phyloP scores from a whole-genome alignment of 2,888 invertebrate species.

The Perithous albicinctus region DNA sequence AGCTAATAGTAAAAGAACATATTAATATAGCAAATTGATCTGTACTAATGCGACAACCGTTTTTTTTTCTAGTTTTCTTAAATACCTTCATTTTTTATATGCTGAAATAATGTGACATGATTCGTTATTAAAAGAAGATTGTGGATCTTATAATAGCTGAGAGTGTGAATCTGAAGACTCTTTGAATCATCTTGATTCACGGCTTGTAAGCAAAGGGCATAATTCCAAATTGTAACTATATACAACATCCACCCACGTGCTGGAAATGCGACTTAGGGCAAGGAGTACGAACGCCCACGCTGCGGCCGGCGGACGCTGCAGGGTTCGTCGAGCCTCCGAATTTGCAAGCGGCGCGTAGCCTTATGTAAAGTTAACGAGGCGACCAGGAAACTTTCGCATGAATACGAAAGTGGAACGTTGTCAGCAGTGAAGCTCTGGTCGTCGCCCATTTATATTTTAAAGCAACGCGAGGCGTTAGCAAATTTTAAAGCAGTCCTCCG shows the following conservation, averaged over 20 bases:
- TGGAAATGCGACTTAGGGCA: conserved; percentile 14
- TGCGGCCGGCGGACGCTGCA: conserved; percentile 36
- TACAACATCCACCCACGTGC: neutral
- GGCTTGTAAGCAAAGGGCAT: neutral
- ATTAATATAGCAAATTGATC: too few relatives aligned
- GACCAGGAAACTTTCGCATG: conserved; percentile 82
- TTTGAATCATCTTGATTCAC: neutral
- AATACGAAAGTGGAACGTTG: conserved; percentile 81
- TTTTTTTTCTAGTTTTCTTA: too few relatives aligned
- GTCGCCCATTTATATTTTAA: conserved; percentile 82
- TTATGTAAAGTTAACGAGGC: conserved; percentile 82
- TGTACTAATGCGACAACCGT: too few relatives aligned
- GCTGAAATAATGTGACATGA: too few relatives aligned
- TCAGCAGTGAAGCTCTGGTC: conserved; percentile 69
- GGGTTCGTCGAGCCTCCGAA: conserved; percentile 72
- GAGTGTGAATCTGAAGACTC: neutral
- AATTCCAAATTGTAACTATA: neutral
- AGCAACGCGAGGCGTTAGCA: conserved; percentile 71
- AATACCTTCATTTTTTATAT: too few relatives aligned
- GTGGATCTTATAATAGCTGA: neutral
- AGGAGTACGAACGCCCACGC: conserved; percentile 28
- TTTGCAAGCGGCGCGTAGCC: conserved; percentile 75
- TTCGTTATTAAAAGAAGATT: too few relatives aligned
- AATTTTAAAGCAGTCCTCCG: conserved; percentile 60
- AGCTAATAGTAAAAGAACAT: too few relatives aligned